Evolutionary conservation across 2,888 invertebrate genomes (phyloP).

Genomic region (Ectobius pallidus): DNA sequence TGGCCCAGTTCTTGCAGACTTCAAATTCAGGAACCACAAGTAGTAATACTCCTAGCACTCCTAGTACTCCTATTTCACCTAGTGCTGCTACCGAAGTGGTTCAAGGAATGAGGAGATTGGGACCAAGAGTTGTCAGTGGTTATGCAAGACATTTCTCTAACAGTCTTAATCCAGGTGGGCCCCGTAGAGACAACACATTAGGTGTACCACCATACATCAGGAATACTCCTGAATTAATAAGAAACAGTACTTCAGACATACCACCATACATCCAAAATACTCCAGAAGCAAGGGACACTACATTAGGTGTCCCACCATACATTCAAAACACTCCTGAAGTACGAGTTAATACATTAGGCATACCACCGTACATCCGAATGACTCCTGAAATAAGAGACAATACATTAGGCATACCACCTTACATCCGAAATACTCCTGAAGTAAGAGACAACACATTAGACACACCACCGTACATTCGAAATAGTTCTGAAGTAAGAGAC

Average conservation of each 20-base stretch:
- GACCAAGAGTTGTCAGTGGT: neutral
- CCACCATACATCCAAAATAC: no score
- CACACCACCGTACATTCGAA: no score
- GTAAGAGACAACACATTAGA: no score
- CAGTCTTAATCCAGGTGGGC: neutral
- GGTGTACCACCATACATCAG: conserved; percentile 34
- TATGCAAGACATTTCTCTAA: conserved; percentile 1
- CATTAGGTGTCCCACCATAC: no score
- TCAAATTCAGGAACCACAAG: no score
- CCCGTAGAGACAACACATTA: neutral
- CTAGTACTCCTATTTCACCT: no score
- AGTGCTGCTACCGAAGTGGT: neutral
- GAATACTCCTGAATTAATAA: conserved; percentile 30
- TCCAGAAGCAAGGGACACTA: conserved; percentile 4
- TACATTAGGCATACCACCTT: neutral
- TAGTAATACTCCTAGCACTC: no score
- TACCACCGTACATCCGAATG: neutral
- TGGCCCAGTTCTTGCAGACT: no score
- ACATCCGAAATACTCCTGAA: neutral
- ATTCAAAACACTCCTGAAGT: no score
- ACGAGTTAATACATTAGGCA: neutral
- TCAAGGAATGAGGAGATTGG: neutral
- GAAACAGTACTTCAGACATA: neutral
- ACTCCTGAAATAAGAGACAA: neutral
- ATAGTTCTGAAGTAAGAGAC: no score